phyloP scores from a whole-genome alignment of 2,113 vertebrate genomes.

The Scartelaos histophorus region DNA sequence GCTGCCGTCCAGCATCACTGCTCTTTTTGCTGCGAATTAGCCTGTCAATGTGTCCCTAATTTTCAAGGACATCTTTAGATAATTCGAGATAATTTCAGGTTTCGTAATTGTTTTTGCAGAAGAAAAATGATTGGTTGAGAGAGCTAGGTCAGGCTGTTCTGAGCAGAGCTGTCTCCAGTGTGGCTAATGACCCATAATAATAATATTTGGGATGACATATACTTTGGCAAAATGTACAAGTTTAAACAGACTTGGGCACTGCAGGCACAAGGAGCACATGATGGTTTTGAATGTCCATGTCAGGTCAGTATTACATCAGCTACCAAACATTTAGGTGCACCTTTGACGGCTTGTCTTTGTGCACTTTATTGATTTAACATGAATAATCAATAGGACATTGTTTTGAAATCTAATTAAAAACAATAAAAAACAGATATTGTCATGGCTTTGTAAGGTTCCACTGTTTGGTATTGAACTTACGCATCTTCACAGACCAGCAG shows the following conservation, averaged over 20 bases:
- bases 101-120: slow-evolving; percentile 30
- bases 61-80: slow-evolving; percentile 34
- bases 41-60: slow-evolving; percentile 55
- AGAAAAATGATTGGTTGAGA: slow-evolving; percentile 25
- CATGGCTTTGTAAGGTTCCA: too few species aligned
- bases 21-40: slow-evolving; percentile 58
- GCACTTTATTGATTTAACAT: not conserved
- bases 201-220: slow-evolving; percentile 9
- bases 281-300: not conserved
- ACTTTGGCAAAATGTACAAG: not conserved
- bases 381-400: not conserved
- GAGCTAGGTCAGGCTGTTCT: slow-evolving; percentile 18
- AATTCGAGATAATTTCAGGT: slow-evolving; percentile 38
- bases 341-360: not conserved
- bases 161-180: slow-evolving; percentile 9
- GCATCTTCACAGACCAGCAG: too few species aligned
- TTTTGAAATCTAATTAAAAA: not conserved
- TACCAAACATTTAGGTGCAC: not conserved
- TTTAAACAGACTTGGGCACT: slow-evolving; percentile 1
- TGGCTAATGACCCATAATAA: slow-evolving; percentile 5
- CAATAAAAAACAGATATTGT: too few species aligned
- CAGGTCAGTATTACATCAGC: not conserved
- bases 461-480: too few species aligned
- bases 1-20: slow-evolving; percentile 53
- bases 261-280: not conserved